Evolutionary conservation across 2,113 vertebrate genomes (phyloP), one percentile per base, ranked within the genome.

Genomic region (Eptatretus burgeri): DNA sequence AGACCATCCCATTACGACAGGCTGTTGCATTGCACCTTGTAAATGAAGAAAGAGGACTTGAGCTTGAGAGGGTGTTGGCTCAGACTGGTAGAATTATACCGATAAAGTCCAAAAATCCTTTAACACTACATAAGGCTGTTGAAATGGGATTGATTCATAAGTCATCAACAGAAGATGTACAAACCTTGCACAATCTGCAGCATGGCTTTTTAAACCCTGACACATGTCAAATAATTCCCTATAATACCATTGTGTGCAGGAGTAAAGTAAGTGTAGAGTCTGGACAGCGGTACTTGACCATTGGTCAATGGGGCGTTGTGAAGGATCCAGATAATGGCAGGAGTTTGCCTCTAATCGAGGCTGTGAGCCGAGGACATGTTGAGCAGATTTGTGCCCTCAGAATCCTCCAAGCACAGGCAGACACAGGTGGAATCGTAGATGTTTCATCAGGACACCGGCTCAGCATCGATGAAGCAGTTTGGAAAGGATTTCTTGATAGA

Each of bases 261-360:
- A 84, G 84, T 17, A 87, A 74, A 66, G 83, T 94, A 52, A 88
- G 95, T 65, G 66, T 86, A 13, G 76, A 81, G 13, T 84, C 84
- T 16, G 86, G 91, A 13, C 77, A 80, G 67, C 79, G 83, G 64
- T 98, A 86, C 62, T 71, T 95, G 64, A 81, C 84, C 69, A 76
- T 83, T 49, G 77, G 77, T 69, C 80, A 78, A 51, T 83, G 86
- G 69, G 69, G 69, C 51, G 81, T 78, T 50, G 14, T 93, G 71
- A 67, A 13, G 67, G 73, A 80, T 51, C 66, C 72, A 53, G 62
- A 49, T n/a, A 75, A 73, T 0, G 70, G 73, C 64, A 52, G 53
- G 12, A 65, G 20, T 1, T 69, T 84, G 62, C 73, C 72, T 0
- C 68, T 80, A 5, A 69, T 75, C 2, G 71, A 83, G 69, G 84